A percentile compares a stretch with the other conserved stretches of the same genome.
Conservation (phyloP, 1,140 invertebrate genomes). For the Palaemon carinicauda region DNA sequence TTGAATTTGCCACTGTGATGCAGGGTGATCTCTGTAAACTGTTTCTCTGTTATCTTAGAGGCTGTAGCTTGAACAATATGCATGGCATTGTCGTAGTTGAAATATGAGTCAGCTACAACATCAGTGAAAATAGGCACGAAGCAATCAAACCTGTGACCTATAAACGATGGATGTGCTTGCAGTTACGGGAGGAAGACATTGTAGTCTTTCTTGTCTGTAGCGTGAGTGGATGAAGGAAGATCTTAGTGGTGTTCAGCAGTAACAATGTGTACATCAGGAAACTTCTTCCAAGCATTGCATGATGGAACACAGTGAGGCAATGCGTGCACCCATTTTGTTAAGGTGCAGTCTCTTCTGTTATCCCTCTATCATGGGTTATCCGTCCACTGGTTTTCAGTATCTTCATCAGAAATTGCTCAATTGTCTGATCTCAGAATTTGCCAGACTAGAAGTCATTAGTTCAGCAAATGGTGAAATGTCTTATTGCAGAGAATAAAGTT, state of each 20-base stretch:
- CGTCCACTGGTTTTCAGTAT: too few relatives aligned
- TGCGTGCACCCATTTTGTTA: background rate
- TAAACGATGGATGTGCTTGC: background rate
- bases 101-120: conserved; percentile 21
- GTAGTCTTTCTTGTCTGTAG: background rate
- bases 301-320: background rate
- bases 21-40: conserved; percentile 6
- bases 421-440: conserved; percentile 18
- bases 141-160: background rate
- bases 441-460: background rate
- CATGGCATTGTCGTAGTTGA: conserved; percentile 20
- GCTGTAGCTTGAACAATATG: conserved; percentile 20
- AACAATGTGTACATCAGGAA: background rate
- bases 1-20: conserved; percentile 7
- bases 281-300: background rate
- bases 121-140: background rate
- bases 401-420: too few relatives aligned
- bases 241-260: background rate
- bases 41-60: conserved; percentile 4
- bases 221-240: background rate
- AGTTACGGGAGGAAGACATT: background rate
- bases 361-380: too few relatives aligned
- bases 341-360: conserved; percentile 3
- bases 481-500: background rate
- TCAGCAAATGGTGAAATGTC: background rate